Evolutionary conservation across 2,888 invertebrate genomes (phyloP), one percentile per base, ranked within the genome.

Genomic region (Gortyna flavago): DNA sequence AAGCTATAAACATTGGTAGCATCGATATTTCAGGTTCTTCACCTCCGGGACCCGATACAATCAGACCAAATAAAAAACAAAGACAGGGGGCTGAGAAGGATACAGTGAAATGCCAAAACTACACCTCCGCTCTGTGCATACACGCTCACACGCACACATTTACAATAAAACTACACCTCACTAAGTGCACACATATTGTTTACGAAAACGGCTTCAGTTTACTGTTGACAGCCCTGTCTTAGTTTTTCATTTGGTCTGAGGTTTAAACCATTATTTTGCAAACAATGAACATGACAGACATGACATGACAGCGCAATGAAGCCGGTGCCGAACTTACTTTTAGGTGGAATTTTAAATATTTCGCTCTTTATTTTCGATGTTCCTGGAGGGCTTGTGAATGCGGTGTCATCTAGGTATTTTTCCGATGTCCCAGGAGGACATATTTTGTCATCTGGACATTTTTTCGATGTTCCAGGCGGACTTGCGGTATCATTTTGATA

Each of bases 341-440:
- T 79, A 59, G 68, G 57, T 61, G 79, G 57, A 54, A 61, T 70
- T 67, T 71, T 78, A 66, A 81, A 85, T 57, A 84, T 80, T 72
- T 85, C 85, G 32, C 79, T 87, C 5, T 69, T 81, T 21, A 79
- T 72, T 32, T 41, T 80, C n/a, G n/a, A 67, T 66, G 21, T n/a
- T 32, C 18, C 29, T 61, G 44, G 32, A 32, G 32, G 74, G 2
- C 44, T 54, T 32, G 29, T 54, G 21, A 16, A 41, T 41, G 51
- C 25, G 25, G 16, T 62, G 25, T n/a, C 18, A 29, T 54, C 21
- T 25, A n/a, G 35, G 18, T 32, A 21, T 29, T 67, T 67, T 61
- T 62, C 9, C 6, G 51, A 59, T 38, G 32, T 32, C 25, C 32
- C 35, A 18, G 65, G 25, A n/a, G 41, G 38, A 69, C 41, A 44